phyloP scores from a whole-genome alignment of 2,888 invertebrate species.

The Suillia variegata region DNA sequence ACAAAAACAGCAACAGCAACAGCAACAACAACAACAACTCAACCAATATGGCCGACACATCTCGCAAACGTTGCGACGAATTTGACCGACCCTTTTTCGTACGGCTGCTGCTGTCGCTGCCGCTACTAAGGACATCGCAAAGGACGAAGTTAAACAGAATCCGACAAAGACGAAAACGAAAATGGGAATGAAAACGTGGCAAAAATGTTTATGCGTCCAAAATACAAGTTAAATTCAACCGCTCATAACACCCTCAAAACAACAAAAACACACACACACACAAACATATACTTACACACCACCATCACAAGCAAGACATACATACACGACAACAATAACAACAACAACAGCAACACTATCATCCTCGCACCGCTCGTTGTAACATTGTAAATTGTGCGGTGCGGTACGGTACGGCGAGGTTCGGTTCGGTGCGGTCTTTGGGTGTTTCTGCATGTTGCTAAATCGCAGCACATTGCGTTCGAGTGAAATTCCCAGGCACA shows the following conservation, averaged over 20 bases:
- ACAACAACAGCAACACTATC: too few species aligned
- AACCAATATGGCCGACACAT: not conserved
- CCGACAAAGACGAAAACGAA: not conserved
- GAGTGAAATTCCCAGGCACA: conserved; percentile 14
- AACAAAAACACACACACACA: not conserved
- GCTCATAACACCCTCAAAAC: conserved; percentile 15
- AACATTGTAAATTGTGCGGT: too few species aligned
- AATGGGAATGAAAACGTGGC: too few species aligned
- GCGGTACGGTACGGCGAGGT: not conserved
- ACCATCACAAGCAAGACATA: not conserved
- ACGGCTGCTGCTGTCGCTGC: not conserved
- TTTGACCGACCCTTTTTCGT: not conserved
- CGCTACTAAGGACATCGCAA: not conserved
- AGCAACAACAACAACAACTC: not conserved
- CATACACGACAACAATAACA: not conserved
- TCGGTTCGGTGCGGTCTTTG: not conserved
- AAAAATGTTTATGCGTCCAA: too few species aligned
- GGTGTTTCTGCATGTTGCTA: not conserved
- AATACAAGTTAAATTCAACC: conserved; percentile 14
- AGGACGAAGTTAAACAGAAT: conserved; percentile 11
- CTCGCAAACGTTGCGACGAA: not conserved
- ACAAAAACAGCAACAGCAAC: not conserved
- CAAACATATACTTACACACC: not conserved
- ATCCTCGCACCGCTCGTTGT: not conserved
- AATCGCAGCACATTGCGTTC: conserved; percentile 13